A percentile compares a stretch with the other conserved stretches of the same genome.
These are phyloP conservation scores for Crotalus horridus DNA, from an alignment of 2,113 vertebrate species.

Conservation along the genomic window DNA sequence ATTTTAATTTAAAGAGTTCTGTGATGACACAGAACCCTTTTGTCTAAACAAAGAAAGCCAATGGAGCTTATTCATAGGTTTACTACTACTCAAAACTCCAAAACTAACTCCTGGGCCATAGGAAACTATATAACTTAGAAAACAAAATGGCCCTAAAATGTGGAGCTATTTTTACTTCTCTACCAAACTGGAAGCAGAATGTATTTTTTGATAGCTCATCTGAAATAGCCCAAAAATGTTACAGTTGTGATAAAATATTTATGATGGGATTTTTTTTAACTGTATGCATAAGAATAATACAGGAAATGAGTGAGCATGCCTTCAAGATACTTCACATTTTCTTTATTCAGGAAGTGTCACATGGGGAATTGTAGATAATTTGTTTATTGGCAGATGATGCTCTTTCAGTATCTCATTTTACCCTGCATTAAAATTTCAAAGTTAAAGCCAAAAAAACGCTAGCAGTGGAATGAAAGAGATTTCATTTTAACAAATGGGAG, in stretches of 20 bases:
- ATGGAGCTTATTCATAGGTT: neutral
- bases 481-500: slow-evolving; percentile 68
- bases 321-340: slow-evolving; percentile 41
- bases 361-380: slow-evolving; percentile 56
- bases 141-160: slow-evolving; percentile 44
- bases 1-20: neutral
- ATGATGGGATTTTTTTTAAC: slow-evolving; percentile 36
- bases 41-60: neutral
- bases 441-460: slow-evolving; percentile 54
- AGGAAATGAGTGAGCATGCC: slow-evolving; percentile 17
- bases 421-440: slow-evolving; percentile 48
- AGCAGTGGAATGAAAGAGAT: slow-evolving; percentile 61
- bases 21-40: neutral
- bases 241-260: slow-evolving; percentile 37
- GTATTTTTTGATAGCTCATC: slow-evolving; percentile 14
- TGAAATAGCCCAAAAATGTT: slow-evolving; percentile 30
- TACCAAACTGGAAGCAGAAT: neutral
- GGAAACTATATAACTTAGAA: slow-evolving; percentile 43
- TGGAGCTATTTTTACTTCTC: slow-evolving; percentile 25
- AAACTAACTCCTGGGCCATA: neutral
- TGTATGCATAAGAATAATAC: slow-evolving; percentile 45
- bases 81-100: neutral
- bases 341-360: slow-evolving; percentile 51
- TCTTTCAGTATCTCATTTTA: slow-evolving; percentile 46
- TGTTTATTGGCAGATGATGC: slow-evolving; percentile 63